Base-by-base conservation (phyloP, 2,113 vertebrate genomes). In the Eidolon helvum region DNA sequence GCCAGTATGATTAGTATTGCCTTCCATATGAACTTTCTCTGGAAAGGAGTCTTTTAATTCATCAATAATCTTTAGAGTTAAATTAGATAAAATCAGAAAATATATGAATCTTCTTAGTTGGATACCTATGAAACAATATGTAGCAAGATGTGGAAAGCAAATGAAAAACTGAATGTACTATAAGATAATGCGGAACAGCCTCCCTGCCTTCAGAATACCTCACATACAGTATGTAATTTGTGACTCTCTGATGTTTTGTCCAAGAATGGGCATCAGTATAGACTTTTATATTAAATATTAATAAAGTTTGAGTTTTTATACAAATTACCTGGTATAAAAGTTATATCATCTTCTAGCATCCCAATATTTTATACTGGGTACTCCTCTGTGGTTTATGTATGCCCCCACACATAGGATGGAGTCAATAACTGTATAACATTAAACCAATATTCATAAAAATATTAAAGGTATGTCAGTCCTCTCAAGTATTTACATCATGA, bases 61-160 rank as follows among this genome's bases (percentile, higher is more conserved):
- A 48, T 26, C 57, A 65, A 33, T 59, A 66, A 38, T 86, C 40
- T 63, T 45, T 71, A 40, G 33, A 84, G 7, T 66, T 88, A 50
- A 53, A 35, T 63, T 48, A 65, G 6, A 53, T 50, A 87, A 90
- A 94, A 84, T 7, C 21, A 77, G 24, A 93, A 93, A 88, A 93
- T 28, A 38, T 16, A 65, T 30, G 28, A 53, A 28, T 90, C 24
- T 59, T 75, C 50, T 75, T 82, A 91, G 66, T 19, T 18, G 40
- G 45, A 75, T 45, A 78, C 5, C 4, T 5, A 68, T 48, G 28
- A 90, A 74, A 19, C 40, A 90, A 82, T 43, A 72, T 48, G 22
- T 38, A 86, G 21, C 26, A 91, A 95, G 43, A 72, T 6, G 28
- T 19, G 9, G 50, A 91, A 87, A 69, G 22, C 6, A 85, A 91